Base-by-base conservation (phyloP, 2,888 invertebrate species). In the Pyralis farinalis region DNA sequence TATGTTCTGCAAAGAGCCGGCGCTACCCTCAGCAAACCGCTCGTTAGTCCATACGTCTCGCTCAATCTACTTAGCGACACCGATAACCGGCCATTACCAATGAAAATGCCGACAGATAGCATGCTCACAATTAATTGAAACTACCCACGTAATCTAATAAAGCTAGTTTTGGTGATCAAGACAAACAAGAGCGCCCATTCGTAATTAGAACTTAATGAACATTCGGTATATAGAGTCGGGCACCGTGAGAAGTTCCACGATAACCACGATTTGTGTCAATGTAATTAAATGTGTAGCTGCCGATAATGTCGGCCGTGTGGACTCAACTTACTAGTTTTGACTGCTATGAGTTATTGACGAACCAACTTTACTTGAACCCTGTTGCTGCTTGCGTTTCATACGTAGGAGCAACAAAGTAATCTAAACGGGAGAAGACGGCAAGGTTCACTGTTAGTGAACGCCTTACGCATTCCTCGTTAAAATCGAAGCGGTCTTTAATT, bases 181-280 rank as follows among this genome's bases (percentile, higher is more conserved):
- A 87, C 87, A 85, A 87, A 87, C 86, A 86, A 85, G 86, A 76
- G 84, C 84, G 79, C 73, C 80, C 87, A 86, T 78, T 79, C 74
- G 86, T 88, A 87, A 87, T 88, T 86, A 86, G 86, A 82, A 82
- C 77, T 78, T 87, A 88, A 87, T 88, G 86, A 87, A 86, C 87
- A 85, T 80, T 76, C 69, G 56, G 75, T 73, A 84, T 84, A 86
- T 85, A 77, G 77, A 83, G 82, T 80, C 69, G 73, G 80, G 77
- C 83, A 84, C 82, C 88, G 88, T 88, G 88, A 88, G 88, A 88
- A 86, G 81, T 76, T 71, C 54, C 58, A 69, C 76, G 88, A 88
- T 88, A 88, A 85, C 81, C 71, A 78, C 77, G 83, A 87, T 84
- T 86, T 86, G 88, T 87, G 88, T 87, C 88, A 84, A 63, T 74